Conservation (phyloP, 2,797 vertebrate genomes). For the Sylvia borin region DNA sequence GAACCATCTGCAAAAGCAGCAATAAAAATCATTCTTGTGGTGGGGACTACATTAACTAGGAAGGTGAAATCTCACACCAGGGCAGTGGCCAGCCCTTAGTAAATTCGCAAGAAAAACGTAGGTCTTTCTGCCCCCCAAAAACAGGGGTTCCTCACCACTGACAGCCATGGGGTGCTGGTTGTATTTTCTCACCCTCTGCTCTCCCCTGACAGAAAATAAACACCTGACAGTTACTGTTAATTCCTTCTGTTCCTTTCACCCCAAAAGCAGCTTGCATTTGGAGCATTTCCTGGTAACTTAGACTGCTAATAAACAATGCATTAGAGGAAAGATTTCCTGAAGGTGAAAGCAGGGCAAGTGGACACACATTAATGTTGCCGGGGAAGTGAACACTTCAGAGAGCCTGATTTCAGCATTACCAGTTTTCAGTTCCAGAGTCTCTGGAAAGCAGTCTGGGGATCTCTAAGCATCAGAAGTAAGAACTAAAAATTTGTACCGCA, state of each 20-base stretch:
- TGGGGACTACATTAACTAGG: background rate
- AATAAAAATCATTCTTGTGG: background rate
- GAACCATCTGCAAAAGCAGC: background rate
- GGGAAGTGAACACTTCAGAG: background rate
- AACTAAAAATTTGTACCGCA: background rate
- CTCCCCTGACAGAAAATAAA: background rate
- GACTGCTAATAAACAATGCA: background rate
- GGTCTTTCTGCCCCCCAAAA: background rate
- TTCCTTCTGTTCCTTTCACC: background rate
- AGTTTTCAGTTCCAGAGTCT: background rate
- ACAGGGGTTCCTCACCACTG: rapidly evolving
- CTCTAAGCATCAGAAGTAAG: background rate
- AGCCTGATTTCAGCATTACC: background rate
- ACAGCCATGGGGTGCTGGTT: rapidly evolving
- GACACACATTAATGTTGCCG: rapidly evolving
- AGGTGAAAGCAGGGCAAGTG: background rate
- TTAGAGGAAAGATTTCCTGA: background rate
- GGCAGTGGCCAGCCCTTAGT: background rate
- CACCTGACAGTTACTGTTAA: background rate
- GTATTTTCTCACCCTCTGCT: background rate
- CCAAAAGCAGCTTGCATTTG: background rate
- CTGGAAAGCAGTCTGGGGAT: background rate
- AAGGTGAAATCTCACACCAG: background rate
- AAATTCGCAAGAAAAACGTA: background rate
- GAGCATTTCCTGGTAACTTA: background rate